A percentile compares a stretch with the other conserved stretches of the same genome.
phyloP scores from a whole-genome alignment of 2,113 vertebrate species.

The Sturnus vulgaris region DNA sequence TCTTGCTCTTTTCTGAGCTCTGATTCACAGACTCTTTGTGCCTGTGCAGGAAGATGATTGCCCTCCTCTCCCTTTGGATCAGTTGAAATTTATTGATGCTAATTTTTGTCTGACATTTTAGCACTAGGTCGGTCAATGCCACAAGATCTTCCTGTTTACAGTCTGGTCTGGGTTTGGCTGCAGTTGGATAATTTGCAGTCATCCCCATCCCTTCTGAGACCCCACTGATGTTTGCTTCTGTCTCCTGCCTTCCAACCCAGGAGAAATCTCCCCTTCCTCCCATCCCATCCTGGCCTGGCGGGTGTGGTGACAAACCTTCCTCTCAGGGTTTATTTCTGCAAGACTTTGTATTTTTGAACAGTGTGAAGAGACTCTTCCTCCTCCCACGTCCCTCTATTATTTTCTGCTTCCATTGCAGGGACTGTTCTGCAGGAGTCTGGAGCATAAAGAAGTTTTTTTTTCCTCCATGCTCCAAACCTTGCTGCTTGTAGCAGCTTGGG shows the following conservation, averaged over 20 bases:
- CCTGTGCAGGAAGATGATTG: not conserved
- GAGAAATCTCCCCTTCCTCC: not conserved
- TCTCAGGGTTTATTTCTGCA: not conserved
- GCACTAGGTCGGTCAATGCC: not conserved
- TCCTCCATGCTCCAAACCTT: not conserved
- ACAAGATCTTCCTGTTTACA: not conserved
- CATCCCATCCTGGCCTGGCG: not conserved
- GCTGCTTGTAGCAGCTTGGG: not conserved
- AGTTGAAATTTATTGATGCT: constrained; percentile 23
- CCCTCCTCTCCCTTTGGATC: not conserved
- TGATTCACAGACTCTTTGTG: not conserved
- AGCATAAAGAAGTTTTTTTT: not conserved
- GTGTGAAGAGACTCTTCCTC: constrained; percentile 13
- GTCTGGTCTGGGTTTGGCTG: not conserved
- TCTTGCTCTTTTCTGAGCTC: not conserved
- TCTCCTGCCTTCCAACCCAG: not conserved
- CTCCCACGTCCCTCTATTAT: constrained; percentile 24
- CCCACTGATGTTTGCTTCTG: not conserved
- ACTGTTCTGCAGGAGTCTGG: constrained; percentile 15
- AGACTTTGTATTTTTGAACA: not conserved
- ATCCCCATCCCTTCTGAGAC: not conserved
- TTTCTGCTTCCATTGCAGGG: not conserved
- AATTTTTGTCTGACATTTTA: not conserved
- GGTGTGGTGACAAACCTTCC: not conserved
- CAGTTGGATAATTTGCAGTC: not conserved